Evolutionary conservation across 2,888 invertebrate species (phyloP).

Genomic region (Pristionchus maxplancki): DNA sequence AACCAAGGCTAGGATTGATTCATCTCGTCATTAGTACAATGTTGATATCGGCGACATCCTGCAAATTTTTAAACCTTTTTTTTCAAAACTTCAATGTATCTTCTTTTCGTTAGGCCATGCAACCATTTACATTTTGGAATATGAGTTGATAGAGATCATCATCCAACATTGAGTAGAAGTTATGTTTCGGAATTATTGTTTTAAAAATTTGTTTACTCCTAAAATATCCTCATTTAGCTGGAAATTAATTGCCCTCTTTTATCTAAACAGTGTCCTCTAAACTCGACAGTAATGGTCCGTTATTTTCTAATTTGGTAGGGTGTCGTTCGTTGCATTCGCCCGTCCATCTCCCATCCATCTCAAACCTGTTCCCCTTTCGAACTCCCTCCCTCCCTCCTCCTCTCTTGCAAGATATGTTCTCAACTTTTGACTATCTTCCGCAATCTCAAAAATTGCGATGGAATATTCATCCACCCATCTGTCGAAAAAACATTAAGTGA

Average conservation of each 20-base stretch:
- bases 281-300: conserved; percentile 14
- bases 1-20: background rate
- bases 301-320: conserved; percentile 17
- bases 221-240: background rate
- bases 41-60: background rate
- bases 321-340: background rate
- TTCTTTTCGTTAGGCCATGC: too few species aligned
- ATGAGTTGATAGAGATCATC: too few species aligned
- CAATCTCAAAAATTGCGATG: background rate
- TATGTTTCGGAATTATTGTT: background rate
- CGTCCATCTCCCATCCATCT: conserved; percentile 9
- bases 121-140: too few species aligned
- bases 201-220: too few species aligned
- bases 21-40: background rate
- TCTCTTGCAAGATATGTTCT: background rate
- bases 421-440: background rate
- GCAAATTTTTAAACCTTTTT: background rate
- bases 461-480: too few species aligned
- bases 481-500: too few species aligned
- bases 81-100: background rate
- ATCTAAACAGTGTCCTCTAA: background rate
- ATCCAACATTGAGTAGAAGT: background rate
- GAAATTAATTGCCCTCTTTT: background rate
- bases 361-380: background rate
- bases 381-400: background rate